Evolutionary conservation across 2,888 invertebrate species (phyloP).

Genomic region (Erebia ligea): DNA sequence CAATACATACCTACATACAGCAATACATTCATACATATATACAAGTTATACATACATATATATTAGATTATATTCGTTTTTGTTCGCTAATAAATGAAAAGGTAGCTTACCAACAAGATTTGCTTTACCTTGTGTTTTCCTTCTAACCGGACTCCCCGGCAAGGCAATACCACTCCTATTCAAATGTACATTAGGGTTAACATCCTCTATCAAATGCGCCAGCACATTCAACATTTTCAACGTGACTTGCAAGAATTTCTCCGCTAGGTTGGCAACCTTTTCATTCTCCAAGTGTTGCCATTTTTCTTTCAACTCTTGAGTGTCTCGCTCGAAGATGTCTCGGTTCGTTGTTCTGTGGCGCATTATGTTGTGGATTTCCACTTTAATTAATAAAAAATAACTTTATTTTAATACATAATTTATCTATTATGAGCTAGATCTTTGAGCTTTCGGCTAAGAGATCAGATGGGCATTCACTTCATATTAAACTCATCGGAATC

Average conservation of each 20-base stretch:
- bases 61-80: too few relatives aligned
- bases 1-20: too few relatives aligned
- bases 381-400: constrained; percentile 50
- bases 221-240: constrained; percentile 89
- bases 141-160: constrained; percentile 82
- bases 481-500: too few relatives aligned
- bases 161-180: constrained; percentile 78
- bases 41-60: too few relatives aligned
- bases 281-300: constrained; percentile 72
- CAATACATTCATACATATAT: too few relatives aligned
- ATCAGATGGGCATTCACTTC: too few relatives aligned
- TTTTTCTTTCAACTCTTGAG: constrained; percentile 58
- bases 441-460: too few relatives aligned
- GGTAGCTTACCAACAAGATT: neutral
- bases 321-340: constrained; percentile 72
- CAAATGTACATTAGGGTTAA: constrained; percentile 78
- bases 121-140: constrained; percentile 69
- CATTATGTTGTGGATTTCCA: constrained; percentile 76
- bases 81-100: neutral
- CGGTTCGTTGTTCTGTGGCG: constrained; percentile 62
- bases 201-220: constrained; percentile 89
- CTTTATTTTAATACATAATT: neutral
- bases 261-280: constrained; percentile 80
- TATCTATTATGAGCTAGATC: too few relatives aligned
- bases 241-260: constrained; percentile 86